A percentile compares a stretch with the other conserved stretches of the same genome.
phyloP scores from a whole-genome alignment of 2,113 vertebrate genomes.

The Peromyscus californicus region DNA sequence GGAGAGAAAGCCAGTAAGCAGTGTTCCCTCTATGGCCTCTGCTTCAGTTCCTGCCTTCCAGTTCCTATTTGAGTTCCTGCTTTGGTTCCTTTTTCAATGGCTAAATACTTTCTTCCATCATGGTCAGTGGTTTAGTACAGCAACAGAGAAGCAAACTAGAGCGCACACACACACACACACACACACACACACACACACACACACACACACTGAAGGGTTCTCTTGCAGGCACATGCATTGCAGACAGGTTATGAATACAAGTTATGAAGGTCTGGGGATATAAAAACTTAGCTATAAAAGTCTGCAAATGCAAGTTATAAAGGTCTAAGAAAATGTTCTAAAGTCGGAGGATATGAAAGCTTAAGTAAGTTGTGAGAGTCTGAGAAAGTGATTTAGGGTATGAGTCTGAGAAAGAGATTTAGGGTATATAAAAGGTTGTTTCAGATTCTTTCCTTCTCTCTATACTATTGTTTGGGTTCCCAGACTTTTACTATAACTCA shows the following conservation, averaged over 20 bases:
- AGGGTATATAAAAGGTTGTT: background rate
- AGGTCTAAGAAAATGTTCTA: no score
- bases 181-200: background rate
- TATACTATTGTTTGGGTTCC: background rate
- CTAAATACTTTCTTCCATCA: background rate
- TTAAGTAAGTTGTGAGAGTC: no score
- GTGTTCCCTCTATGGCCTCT: background rate
- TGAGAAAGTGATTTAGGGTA: no score
- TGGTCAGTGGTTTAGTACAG: background rate
- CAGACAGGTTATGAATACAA: background rate
- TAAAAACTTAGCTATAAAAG: no score
- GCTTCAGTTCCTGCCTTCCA: background rate
- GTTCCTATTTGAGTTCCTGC: background rate
- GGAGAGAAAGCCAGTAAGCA: background rate
- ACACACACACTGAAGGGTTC: background rate
- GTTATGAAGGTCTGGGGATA: background rate
- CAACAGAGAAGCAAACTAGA: background rate
- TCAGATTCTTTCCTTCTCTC: background rate
- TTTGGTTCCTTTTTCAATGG: background rate
- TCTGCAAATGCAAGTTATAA: no score
- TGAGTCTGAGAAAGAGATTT: background rate
- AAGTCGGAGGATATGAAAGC: no score
- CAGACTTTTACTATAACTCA: background rate
- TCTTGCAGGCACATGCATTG: background rate
- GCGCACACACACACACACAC: no score